A percentile compares a stretch with the other conserved stretches of the same genome.
phyloP scores from a whole-genome alignment of 2,888 invertebrate species.

The Apodemia mormo region DNA sequence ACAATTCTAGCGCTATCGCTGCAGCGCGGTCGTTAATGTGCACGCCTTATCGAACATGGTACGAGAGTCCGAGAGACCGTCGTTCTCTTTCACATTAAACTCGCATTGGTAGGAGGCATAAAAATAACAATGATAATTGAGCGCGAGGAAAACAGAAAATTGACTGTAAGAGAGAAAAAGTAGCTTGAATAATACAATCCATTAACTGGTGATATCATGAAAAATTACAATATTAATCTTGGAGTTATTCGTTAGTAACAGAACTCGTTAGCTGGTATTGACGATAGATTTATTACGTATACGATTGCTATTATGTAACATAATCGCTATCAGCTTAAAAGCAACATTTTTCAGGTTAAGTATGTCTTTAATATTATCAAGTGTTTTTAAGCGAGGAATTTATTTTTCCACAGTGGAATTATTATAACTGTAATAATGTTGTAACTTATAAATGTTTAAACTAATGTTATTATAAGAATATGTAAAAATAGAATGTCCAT shows the following conservation, averaged over 20 bases:
- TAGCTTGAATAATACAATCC: neutral
- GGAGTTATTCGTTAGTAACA: neutral
- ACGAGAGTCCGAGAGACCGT: conserved; percentile 42
- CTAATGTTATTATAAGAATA: too few relatives aligned
- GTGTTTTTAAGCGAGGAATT: too few relatives aligned
- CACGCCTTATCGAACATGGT: conserved; percentile 73
- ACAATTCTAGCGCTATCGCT: conserved; percentile 76
- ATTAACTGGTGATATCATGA: neutral
- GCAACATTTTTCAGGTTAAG: too few relatives aligned
- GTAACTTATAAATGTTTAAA: too few relatives aligned
- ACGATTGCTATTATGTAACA: too few relatives aligned
- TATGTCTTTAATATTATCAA: too few relatives aligned
- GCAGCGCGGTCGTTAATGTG: conserved; percentile 74
- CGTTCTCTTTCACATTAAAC: conserved; percentile 53
- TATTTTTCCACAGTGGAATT: too few relatives aligned
- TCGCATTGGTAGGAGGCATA: conserved; percentile 55
- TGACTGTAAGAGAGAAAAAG: neutral
- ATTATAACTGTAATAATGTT: too few relatives aligned
- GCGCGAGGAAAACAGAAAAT: conserved; percentile 1
- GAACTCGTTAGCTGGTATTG: neutral
- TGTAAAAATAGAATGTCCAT: too few relatives aligned
- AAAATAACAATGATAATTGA: conserved; percentile 39
- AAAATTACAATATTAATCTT: neutral
- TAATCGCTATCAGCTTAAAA: too few relatives aligned
- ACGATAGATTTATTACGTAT: too few relatives aligned